These are phyloP conservation scores for Xiphophorus maculatus DNA, from an alignment of 2,113 vertebrate species.

Conservation along the genomic window DNA sequence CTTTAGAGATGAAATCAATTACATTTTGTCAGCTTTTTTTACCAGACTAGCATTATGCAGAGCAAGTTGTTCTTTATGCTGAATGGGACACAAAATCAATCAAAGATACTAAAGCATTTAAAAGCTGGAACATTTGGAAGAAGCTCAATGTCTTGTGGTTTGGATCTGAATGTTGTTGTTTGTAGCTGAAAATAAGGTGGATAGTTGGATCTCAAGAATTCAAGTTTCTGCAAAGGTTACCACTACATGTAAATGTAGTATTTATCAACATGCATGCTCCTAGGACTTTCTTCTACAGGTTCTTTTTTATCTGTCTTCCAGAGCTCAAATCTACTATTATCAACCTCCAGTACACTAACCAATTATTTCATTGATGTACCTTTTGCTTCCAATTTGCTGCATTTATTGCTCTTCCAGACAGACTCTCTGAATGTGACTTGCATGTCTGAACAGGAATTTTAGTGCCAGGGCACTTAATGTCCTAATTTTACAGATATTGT, in stretches of 20 bases:
- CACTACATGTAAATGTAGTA: background rate
- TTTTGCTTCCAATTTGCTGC: background rate
- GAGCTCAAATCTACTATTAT: background rate
- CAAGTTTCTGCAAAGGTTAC: too few relatives aligned
- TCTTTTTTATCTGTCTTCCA: background rate
- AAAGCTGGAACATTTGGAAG: background rate
- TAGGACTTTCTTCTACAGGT: background rate
- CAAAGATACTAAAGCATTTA: background rate
- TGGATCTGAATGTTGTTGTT: background rate
- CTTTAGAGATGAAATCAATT: background rate
- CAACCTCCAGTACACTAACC: background rate
- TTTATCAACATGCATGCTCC: background rate
- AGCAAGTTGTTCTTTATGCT: too few relatives aligned
- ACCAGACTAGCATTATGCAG: background rate
- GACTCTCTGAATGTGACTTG: background rate
- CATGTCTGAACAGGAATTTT: background rate
- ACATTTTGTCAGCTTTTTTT: background rate
- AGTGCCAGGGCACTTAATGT: background rate
- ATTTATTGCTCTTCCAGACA: background rate
- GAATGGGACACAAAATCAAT: background rate
- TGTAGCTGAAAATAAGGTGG: too few relatives aligned
- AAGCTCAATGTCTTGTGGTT: background rate
- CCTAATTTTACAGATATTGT: background rate
- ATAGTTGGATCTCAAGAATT: too few relatives aligned
- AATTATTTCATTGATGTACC: background rate